Conservation (phyloP, 2,888 invertebrate species). For the Erebia epiphron region DNA sequence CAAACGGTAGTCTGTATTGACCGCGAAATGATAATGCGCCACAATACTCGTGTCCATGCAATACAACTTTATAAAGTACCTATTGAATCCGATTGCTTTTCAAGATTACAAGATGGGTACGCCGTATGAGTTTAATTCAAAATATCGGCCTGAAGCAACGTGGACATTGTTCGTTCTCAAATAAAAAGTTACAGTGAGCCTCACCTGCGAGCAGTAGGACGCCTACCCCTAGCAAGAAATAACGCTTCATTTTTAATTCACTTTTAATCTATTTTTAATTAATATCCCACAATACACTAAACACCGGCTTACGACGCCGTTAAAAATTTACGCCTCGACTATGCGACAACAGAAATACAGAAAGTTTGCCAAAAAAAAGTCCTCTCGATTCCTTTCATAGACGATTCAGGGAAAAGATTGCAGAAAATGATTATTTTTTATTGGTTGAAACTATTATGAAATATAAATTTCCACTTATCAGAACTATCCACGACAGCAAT, state of each 20-base stretch:
- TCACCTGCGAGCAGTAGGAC: conserved; percentile 73
- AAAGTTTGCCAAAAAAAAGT: conserved; percentile 14
- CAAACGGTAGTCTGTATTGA: too few species aligned
- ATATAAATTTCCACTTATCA: conserved; percentile 50
- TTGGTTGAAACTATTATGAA: conserved; percentile 33
- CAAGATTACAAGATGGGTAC: neutral
- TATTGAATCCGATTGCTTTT: neutral
- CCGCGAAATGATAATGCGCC: too few species aligned
- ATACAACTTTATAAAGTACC: too few species aligned
- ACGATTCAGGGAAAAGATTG: neutral
- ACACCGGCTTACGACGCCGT: conserved; percentile 36
- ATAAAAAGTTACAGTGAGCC: conserved; percentile 25
- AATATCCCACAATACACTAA: conserved; percentile 12
- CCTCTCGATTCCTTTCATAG: conserved; percentile 28
- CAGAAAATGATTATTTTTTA: conserved; percentile 22
- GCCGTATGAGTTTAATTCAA: neutral
- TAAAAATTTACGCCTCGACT: neutral
- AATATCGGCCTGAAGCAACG: neutral
- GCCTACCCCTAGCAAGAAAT: conserved; percentile 62
- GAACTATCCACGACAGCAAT: conserved; percentile 54
- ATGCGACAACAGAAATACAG: conserved; percentile 5
- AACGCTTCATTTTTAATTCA: conserved; percentile 61
- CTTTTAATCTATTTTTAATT: conserved; percentile 14
- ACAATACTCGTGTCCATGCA: too few species aligned
- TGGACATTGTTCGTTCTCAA: neutral